Percentiles rank a stretch among this genome's conserved stretches.
Evolutionary conservation across 2,888 invertebrate species (phyloP).

Genomic region (Drosophila yooni): DNA sequence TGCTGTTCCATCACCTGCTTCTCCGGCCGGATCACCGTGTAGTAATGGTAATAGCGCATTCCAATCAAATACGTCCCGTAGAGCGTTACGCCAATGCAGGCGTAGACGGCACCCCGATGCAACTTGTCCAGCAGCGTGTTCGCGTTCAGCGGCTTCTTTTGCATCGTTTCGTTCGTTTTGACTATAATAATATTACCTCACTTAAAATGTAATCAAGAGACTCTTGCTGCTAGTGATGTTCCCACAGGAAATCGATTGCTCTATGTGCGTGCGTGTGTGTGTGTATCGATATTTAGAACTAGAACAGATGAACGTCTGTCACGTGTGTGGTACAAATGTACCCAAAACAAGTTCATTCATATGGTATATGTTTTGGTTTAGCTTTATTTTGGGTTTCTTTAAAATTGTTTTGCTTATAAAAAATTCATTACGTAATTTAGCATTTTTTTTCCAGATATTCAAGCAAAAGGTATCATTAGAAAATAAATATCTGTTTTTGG

Average conservation of each 20-base stretch:
- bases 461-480: not conserved
- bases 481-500: not conserved
- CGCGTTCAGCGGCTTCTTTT: conserved; percentile 78
- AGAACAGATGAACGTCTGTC: not conserved
- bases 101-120: conserved; percentile 86
- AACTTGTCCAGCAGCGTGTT: conserved; percentile 85
- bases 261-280: not conserved
- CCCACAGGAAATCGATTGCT: conserved; percentile 23
- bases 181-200: conserved; percentile 18
- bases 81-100: conserved; percentile 86
- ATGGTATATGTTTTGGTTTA: not conserved
- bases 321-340: not conserved
- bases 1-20: conserved; percentile 83
- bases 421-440: not conserved
- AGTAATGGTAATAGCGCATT: conserved; percentile 85
- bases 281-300: conserved; percentile 1
- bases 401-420: not conserved
- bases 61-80: conserved; percentile 86
- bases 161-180: conserved; percentile 66
- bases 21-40: conserved; percentile 86
- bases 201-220: conserved; percentile 11
- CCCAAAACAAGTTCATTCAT: not conserved
- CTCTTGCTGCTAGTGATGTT: conserved; percentile 25
- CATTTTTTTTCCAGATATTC: not conserved
- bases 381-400: not conserved